phyloP scores from a whole-genome alignment of 2,888 invertebrate genomes.

The Brachyopa scutellaris region DNA sequence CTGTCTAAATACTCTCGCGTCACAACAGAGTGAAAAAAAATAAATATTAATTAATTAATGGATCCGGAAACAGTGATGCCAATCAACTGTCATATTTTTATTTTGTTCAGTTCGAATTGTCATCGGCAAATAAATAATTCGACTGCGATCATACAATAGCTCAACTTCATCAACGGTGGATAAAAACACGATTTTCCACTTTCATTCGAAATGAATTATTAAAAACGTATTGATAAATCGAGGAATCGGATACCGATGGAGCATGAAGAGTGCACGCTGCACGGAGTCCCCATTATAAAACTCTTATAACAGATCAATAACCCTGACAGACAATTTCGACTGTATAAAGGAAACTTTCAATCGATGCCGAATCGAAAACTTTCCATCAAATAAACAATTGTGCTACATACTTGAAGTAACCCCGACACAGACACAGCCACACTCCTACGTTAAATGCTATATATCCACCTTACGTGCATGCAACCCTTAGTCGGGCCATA shows the following conservation, averaged over 20 bases:
- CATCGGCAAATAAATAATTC: slow-evolving; percentile 17
- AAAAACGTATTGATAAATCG: slow-evolving; percentile 62
- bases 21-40: too few species aligned
- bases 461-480: slow-evolving; percentile 40
- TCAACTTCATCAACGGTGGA: slow-evolving; percentile 33
- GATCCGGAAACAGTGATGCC: slow-evolving; percentile 3
- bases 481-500: slow-evolving; percentile 22
- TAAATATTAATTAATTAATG: too few species aligned
- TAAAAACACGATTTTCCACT: slow-evolving; percentile 65
- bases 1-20: too few species aligned
- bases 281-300: slow-evolving; percentile 6
- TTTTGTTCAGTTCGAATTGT: not conserved
- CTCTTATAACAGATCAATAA: slow-evolving; percentile 61
- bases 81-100: not conserved
- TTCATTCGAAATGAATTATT: slow-evolving; percentile 69
- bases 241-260: slow-evolving; percentile 18
- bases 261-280: not conserved
- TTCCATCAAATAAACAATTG: slow-evolving; percentile 68
- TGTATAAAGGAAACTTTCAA: slow-evolving; percentile 64
- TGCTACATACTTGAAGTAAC: too few species aligned
- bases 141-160: slow-evolving; percentile 51
- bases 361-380: slow-evolving; percentile 62
- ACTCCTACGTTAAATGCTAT: slow-evolving; percentile 15
- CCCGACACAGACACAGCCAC: slow-evolving; percentile 19
- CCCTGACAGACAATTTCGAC: slow-evolving; percentile 59